phyloP scores from a whole-genome alignment of 2,888 invertebrate species.

The Nephrotoma guestfalica region DNA sequence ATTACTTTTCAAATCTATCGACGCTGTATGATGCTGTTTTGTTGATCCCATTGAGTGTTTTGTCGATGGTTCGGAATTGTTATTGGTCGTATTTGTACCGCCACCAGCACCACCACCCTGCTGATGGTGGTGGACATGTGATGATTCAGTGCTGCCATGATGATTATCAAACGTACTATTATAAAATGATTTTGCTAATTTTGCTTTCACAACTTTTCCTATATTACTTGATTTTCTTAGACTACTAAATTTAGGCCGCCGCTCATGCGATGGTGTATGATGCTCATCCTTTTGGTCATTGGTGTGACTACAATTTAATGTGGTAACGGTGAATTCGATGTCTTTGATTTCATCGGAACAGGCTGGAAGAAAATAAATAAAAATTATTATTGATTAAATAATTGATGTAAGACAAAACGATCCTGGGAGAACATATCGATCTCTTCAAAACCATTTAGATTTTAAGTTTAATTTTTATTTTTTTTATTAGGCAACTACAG shows the following conservation, averaged over 20 bases:
- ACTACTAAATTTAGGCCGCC: constrained; percentile 31
- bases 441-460: no score
- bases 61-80: constrained; percentile 3
- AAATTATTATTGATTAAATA: neutral
- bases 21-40: neutral
- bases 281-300: constrained; percentile 28
- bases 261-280: constrained; percentile 27
- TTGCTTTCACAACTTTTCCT: constrained; percentile 38
- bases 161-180: constrained; percentile 17
- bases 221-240: constrained; percentile 37
- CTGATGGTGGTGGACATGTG: neutral
- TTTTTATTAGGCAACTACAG: no score
- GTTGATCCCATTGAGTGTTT: neutral
- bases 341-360: constrained; percentile 68
- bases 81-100: constrained; percentile 6
- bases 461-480: no score
- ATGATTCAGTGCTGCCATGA: neutral
- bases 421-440: no score
- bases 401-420: no score
- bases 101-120: neutral
- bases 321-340: constrained; percentile 77
- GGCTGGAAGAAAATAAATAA: constrained; percentile 36
- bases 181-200: constrained; percentile 39
- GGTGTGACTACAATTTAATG: constrained; percentile 53
- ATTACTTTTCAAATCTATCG: neutral